A percentile compares a stretch with the other conserved stretches of the same genome.
These are phyloP conservation scores for Steatocranus sp. DNA, from an alignment of 2,797 vertebrate genomes.

Conservation along the genomic window DNA sequence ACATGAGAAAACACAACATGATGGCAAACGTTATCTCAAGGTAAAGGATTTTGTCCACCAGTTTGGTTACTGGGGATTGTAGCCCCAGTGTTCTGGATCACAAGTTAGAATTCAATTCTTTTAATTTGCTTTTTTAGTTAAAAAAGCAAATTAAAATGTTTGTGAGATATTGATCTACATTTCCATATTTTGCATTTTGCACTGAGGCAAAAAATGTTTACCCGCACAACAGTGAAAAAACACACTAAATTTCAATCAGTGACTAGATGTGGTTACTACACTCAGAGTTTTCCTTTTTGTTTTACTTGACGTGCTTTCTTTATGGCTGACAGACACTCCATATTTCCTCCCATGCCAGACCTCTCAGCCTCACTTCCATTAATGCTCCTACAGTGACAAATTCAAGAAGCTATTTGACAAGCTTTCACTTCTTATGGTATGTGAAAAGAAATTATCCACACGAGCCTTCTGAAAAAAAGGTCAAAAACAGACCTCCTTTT, in stretches of 20 bases:
- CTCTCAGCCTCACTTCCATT: neutral
- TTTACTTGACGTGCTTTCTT: neutral
- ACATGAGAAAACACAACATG: neutral
- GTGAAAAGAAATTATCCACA: neutral
- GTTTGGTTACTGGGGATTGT: neutral
- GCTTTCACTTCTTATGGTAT: neutral
- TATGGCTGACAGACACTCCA: neutral
- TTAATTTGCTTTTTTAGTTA: neutral
- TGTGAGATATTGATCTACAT: neutral
- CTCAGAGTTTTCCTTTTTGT: neutral
- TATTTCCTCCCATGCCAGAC: neutral
- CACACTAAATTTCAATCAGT: neutral
- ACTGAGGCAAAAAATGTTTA: neutral
- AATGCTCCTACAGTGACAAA: neutral
- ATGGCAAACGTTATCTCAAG: neutral
- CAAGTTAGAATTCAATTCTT: neutral
- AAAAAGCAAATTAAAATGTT: too few species aligned
- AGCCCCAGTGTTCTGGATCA: neutral
- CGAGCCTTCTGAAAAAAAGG: neutral
- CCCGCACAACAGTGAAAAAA: accelerated
- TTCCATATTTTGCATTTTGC: neutral
- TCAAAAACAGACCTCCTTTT: neutral
- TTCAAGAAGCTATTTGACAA: neutral
- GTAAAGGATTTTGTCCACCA: neutral
- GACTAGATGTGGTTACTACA: neutral